Conservation (phyloP, 2,797 vertebrate species). For the Masticophis lateralis region DNA sequence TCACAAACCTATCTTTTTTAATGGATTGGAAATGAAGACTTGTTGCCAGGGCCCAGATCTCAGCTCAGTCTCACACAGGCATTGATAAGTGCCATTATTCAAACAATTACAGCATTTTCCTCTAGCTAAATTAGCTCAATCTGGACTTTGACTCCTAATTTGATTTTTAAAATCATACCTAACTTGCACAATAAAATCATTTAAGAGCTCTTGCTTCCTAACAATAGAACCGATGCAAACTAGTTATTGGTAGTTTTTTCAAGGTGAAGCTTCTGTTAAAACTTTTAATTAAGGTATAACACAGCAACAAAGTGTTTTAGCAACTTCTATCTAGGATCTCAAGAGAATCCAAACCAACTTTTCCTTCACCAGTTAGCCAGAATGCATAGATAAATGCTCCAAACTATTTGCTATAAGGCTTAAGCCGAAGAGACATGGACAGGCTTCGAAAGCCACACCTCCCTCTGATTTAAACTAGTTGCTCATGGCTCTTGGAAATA, state of each 20-base stretch:
- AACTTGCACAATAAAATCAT: not conserved
- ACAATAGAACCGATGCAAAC: not conserved
- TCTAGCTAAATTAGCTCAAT: not conserved
- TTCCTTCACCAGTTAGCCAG: not conserved
- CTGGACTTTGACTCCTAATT: not conserved
- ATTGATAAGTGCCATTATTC: not conserved
- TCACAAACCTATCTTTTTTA: not conserved
- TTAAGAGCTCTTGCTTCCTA: not conserved
- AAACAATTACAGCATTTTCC: not conserved
- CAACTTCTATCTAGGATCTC: not conserved
- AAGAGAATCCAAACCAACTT: not conserved
- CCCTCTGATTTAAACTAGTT: not conserved
- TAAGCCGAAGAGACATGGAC: not conserved
- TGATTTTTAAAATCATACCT: not conserved
- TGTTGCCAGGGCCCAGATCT: not conserved
- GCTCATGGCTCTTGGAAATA: not conserved
- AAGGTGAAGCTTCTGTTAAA: not conserved
- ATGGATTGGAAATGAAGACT: not conserved
- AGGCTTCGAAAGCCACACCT: not conserved
- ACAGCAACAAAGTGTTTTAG: not conserved
- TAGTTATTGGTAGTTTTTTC: not conserved
- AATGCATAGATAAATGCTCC: not conserved
- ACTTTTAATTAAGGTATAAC: too few species aligned
- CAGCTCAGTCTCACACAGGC: not conserved
- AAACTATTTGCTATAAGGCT: not conserved